Percentiles rank a stretch among this genome's conserved stretches.
These are phyloP conservation scores for Troglohyphantes excavatus DNA, from an alignment of 2,888 invertebrate genomes.

Conservation along the genomic window DNA sequence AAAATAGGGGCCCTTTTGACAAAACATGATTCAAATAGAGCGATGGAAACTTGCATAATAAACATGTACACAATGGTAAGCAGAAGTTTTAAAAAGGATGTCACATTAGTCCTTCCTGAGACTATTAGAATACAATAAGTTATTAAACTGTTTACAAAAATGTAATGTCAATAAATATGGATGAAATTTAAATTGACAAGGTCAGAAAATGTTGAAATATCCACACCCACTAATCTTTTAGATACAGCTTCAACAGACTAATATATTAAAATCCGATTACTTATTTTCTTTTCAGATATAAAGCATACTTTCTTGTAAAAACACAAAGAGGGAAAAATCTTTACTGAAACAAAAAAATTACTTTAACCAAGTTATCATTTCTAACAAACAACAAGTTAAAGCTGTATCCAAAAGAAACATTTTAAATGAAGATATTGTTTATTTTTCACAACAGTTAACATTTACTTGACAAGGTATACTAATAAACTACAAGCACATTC, in stretches of 20 bases:
- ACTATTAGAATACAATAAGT: not conserved
- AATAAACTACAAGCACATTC: constrained; percentile 28
- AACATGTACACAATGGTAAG: too few species aligned
- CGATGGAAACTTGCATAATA: too few species aligned
- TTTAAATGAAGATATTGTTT: constrained; percentile 3
- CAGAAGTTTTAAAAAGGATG: not conserved
- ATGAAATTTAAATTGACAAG: not conserved
- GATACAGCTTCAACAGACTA: too few species aligned
- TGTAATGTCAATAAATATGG: not conserved
- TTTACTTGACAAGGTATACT: not conserved
- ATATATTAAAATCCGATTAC: too few species aligned
- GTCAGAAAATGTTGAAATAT: not conserved
- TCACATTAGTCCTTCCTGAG: not conserved
- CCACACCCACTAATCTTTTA: not conserved
- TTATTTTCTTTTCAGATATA: too few species aligned
- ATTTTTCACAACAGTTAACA: constrained; percentile 21
- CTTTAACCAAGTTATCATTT: not conserved
- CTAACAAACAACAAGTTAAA: not conserved
- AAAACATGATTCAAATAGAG: too few species aligned
- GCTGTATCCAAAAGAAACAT: not conserved
- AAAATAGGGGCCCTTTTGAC: too few species aligned
- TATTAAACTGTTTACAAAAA: not conserved
- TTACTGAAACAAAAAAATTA: too few species aligned
- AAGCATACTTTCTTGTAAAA: too few species aligned
- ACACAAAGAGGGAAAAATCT: too few species aligned